These are phyloP conservation scores for Melanotaenia trifasciata DNA, from an alignment of 2,797 vertebrate species.

Conservation along the genomic window DNA sequence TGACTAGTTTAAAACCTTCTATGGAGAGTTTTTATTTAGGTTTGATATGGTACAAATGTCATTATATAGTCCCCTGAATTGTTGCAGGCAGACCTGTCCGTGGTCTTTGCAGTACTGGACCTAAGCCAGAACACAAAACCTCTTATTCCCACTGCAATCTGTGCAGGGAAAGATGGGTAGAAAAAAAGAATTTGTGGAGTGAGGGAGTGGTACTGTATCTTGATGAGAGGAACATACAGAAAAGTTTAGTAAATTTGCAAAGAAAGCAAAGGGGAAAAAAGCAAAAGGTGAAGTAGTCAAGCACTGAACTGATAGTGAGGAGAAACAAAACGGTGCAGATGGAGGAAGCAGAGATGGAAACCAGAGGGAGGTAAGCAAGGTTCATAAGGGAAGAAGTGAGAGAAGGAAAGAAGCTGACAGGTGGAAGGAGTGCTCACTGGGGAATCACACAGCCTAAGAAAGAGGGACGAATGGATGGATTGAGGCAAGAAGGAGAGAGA, in stretches of 20 bases:
- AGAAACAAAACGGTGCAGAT: conserved; percentile 37
- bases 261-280: conserved; percentile 35
- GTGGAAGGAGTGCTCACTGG: conserved; percentile 51
- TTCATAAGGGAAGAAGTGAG: conserved; percentile 65
- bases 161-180: conserved; percentile 57
- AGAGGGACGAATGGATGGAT: conserved; percentile 55
- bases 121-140: conserved; percentile 71
- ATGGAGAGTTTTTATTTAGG: conserved; percentile 43
- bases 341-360: conserved; percentile 48
- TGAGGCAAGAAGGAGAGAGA: conserved; percentile 46
- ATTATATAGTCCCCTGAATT: conserved; percentile 45
- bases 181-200: conserved; percentile 35
- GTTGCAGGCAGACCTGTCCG: conserved; percentile 52
- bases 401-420: conserved; percentile 52
- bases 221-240: conserved; percentile 29
- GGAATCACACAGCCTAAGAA: conserved; percentile 54
- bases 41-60: conserved; percentile 59
- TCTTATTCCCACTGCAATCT: conserved; percentile 78
- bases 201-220: conserved; percentile 13
- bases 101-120: conserved; percentile 68
- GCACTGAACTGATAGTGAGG: conserved; percentile 25
- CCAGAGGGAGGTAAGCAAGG: conserved; percentile 40
- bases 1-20: conserved; percentile 36
- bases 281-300: conserved; percentile 45
- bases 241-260: conserved; percentile 20